These are phyloP conservation scores for Prunella strophiata DNA, from an alignment of 2,797 vertebrate species.

Conservation along the genomic window DNA sequence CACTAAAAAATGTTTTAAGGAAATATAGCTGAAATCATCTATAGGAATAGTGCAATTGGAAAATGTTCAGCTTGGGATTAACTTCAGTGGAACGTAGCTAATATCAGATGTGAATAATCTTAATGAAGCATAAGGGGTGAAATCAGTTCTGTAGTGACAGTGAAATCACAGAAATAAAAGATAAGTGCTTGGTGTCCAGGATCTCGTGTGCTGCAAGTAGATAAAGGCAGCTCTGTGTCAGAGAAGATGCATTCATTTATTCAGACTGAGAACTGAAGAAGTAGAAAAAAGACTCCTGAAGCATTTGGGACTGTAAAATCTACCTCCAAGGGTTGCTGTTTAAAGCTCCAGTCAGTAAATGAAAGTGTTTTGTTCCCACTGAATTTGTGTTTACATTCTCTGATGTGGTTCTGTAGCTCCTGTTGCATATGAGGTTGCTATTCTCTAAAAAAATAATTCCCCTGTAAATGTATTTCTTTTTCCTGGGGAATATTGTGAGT, in stretches of 20 bases:
- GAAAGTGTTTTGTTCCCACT: not conserved
- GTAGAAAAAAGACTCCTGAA: not conserved
- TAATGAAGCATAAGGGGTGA: not conserved
- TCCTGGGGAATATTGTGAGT: not conserved
- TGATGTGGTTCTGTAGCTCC: not conserved
- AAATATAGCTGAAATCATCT: slow-evolving; percentile 33
- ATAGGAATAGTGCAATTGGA: not conserved
- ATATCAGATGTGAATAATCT: slow-evolving; percentile 32
- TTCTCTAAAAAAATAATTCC: not conserved
- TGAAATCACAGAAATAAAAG: slow-evolving; percentile 31
- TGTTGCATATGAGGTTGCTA: not conserved
- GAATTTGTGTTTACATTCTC: not conserved
- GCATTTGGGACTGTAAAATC: not conserved
- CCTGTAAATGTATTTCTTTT: not conserved
- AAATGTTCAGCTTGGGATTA: slow-evolving; percentile 5
- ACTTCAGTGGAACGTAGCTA: not conserved
- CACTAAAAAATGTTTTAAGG: slow-evolving; percentile 51
- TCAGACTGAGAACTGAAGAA: not conserved
- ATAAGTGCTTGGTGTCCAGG: not conserved
- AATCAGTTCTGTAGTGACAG: slow-evolving; percentile 24
- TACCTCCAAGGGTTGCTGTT: not conserved
- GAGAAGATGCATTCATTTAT: not conserved
- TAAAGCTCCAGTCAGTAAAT: not conserved
- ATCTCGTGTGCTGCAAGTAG: not conserved
- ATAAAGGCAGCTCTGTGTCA: not conserved